Evolutionary conservation across 2,888 invertebrate species (phyloP).

Genomic region (Thera obeliscata): DNA sequence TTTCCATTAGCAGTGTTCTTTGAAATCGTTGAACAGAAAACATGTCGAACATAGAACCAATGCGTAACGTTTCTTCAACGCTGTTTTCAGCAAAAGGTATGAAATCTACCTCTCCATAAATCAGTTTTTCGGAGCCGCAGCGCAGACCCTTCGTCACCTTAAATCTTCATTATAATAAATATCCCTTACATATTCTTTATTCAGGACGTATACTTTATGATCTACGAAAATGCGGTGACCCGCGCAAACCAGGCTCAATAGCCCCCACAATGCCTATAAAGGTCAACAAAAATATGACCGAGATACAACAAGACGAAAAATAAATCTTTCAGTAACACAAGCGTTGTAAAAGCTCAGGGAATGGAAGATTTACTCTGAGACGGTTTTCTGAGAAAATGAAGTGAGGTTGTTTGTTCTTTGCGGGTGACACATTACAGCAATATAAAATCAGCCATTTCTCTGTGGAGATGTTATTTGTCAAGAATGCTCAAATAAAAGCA

Average conservation of each 20-base stretch:
- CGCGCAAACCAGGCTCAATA: slow-evolving; percentile 20
- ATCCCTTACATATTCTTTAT: slow-evolving; percentile 26
- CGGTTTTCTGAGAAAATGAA: slow-evolving; percentile 10
- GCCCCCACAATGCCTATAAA: slow-evolving; percentile 23
- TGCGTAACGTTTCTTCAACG: not conserved
- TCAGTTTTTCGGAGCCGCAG: slow-evolving; percentile 11
- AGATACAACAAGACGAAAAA: slow-evolving; percentile 9
- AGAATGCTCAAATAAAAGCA: not conserved
- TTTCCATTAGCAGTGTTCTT: not conserved
- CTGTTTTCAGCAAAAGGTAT: not conserved
- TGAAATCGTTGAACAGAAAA: too few relatives aligned
- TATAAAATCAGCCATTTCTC: not conserved
- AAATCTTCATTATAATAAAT: slow-evolving; percentile 37
- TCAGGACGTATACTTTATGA: slow-evolving; percentile 33
- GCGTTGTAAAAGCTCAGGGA: slow-evolving; percentile 2
- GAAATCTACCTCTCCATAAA: slow-evolving; percentile 3
- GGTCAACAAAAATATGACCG: slow-evolving; percentile 23
- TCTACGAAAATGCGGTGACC: slow-evolving; percentile 34
- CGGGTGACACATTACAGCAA: not conserved
- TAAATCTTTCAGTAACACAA: not conserved
- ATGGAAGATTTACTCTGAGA: slow-evolving; percentile 20
- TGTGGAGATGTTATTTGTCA: not conserved
- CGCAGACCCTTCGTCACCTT: slow-evolving; percentile 13
- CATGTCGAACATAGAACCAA: too few relatives aligned
- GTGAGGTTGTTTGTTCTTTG: not conserved